A percentile compares a stretch with the other conserved stretches of the same genome.
phyloP scores from a whole-genome alignment of 2,888 invertebrate species.

The Anagyrus pseudococci region DNA sequence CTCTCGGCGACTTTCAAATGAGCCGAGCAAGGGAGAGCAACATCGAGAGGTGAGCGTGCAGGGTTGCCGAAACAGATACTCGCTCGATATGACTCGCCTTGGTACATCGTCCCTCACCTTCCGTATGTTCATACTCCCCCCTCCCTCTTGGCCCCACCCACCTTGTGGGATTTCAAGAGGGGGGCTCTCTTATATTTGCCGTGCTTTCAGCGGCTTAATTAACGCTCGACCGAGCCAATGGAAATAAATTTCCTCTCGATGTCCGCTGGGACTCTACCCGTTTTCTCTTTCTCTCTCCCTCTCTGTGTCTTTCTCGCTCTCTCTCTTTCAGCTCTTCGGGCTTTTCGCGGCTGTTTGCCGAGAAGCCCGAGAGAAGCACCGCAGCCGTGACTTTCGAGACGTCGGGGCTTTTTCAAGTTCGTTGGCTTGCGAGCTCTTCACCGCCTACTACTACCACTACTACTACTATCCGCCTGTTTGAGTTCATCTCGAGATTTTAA shows the following conservation, averaged over 20 bases:
- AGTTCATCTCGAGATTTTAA: no score
- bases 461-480: no score
- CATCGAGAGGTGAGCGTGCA: not conserved
- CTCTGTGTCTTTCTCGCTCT: not conserved
- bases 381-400: no score
- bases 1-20: not conserved
- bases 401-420: no score
- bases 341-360: not conserved
- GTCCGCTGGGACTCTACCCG: conserved; percentile 15
- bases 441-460: no score
- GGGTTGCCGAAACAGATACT: not conserved
- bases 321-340: not conserved
- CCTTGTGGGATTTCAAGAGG: conserved; percentile 3
- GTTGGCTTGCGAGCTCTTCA: no score
- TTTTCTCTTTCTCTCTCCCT: conserved; percentile 5
- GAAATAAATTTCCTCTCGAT: conserved; percentile 31
- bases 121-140: no score
- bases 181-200: conserved; percentile 33
- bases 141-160: not conserved
- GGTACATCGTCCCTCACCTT: not conserved
- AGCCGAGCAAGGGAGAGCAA: not conserved
- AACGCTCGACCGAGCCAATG: conserved; percentile 35
- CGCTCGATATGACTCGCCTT: not conserved
- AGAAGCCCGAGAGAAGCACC: no score
- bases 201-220: conserved; percentile 40